Evolutionary conservation across 1,140 invertebrate genomes (phyloP).

Genomic region (Caenorhabditis tropicalis): DNA sequence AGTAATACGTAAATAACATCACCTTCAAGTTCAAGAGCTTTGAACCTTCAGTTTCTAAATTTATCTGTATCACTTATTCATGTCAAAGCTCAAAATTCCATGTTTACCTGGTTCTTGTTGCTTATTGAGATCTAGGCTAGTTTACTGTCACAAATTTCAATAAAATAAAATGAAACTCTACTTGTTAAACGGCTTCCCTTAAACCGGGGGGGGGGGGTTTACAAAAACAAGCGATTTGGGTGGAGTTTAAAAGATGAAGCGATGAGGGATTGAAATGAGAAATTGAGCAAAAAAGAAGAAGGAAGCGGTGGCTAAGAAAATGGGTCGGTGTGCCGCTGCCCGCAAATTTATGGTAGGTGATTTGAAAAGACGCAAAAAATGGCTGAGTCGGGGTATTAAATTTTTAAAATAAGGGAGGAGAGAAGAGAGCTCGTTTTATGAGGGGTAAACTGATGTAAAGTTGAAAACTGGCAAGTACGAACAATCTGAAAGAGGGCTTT

Average conservation of each 20-base stretch:
- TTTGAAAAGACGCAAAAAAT: slow-evolving; percentile 25
- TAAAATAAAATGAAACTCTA: too few species aligned
- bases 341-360: slow-evolving; percentile 23
- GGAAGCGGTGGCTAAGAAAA: neutral
- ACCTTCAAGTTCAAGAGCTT: neutral
- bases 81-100: neutral
- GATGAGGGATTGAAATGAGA: neutral
- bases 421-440: neutral
- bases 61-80: neutral
- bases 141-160: too few species aligned
- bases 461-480: neutral
- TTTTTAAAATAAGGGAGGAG: neutral
- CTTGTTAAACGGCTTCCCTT: too few species aligned
- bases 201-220: too few species aligned
- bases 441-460: neutral
- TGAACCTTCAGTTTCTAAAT: neutral
- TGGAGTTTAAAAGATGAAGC: neutral
- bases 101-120: neutral
- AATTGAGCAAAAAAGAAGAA: slow-evolving; percentile 13
- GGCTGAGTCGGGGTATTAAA: slow-evolving; percentile 1
- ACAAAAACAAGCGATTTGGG: too few species aligned
- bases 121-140: neutral
- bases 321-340: neutral
- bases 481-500: too few species aligned
- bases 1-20: too few species aligned